phyloP scores from a whole-genome alignment of 2,113 vertebrate species.

The Sinocyclocheilus grahami region DNA sequence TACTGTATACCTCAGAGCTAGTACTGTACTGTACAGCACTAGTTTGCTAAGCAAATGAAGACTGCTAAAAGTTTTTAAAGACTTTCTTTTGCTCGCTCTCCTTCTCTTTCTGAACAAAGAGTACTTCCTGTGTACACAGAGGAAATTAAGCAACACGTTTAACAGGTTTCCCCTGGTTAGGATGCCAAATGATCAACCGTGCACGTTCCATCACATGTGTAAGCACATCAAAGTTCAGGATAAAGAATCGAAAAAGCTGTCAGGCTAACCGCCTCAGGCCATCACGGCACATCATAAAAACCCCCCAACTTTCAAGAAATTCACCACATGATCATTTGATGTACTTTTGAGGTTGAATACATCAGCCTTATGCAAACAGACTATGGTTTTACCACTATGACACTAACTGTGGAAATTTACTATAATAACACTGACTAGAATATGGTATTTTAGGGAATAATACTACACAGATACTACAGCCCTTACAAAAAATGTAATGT shows the following conservation, averaged over 20 bases:
- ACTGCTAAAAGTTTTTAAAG: not conserved
- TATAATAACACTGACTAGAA: not conserved
- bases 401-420: not conserved
- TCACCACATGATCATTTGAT: not conserved
- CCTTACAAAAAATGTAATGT: not conserved
- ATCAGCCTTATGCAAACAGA: not conserved
- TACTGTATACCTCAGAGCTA: constrained; percentile 4
- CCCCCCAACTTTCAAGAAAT: not conserved
- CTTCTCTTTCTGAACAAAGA: constrained; percentile 51
- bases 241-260: constrained; percentile 35
- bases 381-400: not conserved
- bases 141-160: constrained; percentile 54
- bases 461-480: not conserved
- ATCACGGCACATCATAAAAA: not conserved
- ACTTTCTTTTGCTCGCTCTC: constrained; percentile 39
- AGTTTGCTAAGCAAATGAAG: constrained; percentile 7
- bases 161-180: constrained; percentile 54
- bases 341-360: too few relatives aligned
- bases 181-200: constrained; percentile 5
- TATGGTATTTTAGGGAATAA: not conserved
- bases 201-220: constrained; percentile 39
- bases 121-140: constrained; percentile 55
- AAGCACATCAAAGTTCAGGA: constrained; percentile 36
- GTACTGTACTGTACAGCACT: not conserved
- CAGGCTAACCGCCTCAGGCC: not conserved